A percentile compares a stretch with the other conserved stretches of the same genome.
Evolutionary conservation across 2,888 invertebrate genomes (phyloP).

Genomic region (Crepidodera aurea): DNA sequence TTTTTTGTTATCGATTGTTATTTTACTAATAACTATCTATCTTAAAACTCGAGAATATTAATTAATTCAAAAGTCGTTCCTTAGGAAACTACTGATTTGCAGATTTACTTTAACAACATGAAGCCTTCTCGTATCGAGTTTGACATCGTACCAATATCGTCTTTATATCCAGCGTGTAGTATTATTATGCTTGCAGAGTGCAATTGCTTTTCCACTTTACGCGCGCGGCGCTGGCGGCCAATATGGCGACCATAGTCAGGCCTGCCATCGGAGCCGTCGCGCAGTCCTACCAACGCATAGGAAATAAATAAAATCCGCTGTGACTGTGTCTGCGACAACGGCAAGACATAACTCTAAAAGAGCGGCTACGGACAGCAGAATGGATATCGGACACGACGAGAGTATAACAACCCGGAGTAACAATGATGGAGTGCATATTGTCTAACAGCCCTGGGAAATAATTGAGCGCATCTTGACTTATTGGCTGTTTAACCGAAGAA

Average conservation of each 20-base stretch:
- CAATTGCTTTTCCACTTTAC: neutral
- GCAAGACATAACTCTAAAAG: constrained; percentile 57
- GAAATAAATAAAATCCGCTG: constrained; percentile 50
- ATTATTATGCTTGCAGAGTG: too few species aligned
- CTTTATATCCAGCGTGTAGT: too few species aligned
- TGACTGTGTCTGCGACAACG: constrained; percentile 52
- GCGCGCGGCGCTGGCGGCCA: constrained; percentile 32
- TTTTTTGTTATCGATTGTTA: too few species aligned
- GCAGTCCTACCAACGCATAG: constrained; percentile 32
- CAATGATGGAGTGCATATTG: constrained; percentile 52
- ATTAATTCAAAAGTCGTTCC: too few species aligned
- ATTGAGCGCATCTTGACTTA: constrained; percentile 46
- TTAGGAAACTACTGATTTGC: too few species aligned
- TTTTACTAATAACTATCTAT: too few species aligned
- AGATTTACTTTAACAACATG: too few species aligned
- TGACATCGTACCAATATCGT: too few species aligned
- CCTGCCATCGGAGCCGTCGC: constrained; percentile 42
- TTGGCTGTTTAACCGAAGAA: constrained; percentile 36
- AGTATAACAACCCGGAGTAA: constrained; percentile 49
- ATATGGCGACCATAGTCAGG: constrained; percentile 40
- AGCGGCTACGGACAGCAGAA: constrained; percentile 56
- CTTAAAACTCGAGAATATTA: too few species aligned
- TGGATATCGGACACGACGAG: constrained; percentile 57
- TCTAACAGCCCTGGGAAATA: constrained; percentile 47
- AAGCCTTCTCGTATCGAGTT: too few species aligned